Evolutionary conservation across 1,140 invertebrate species (phyloP).

Genomic region (Drosophila grimshawi): DNA sequence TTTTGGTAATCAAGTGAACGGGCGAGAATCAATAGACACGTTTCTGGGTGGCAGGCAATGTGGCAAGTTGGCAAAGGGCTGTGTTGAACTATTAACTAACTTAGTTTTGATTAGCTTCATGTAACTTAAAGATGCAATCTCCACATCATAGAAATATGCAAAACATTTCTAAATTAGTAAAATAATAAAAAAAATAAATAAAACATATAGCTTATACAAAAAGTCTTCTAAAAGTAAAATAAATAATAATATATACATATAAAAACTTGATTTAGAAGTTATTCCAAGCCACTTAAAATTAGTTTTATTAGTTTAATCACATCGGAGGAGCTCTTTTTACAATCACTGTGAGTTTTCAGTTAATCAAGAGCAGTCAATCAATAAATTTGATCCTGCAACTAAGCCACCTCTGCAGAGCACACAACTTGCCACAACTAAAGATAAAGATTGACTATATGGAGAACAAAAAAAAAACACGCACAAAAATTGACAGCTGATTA

Average conservation of each 20-base stretch:
- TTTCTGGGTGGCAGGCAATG: not conserved
- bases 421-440: too few relatives aligned
- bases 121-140: not conserved
- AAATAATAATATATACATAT: too few relatives aligned
- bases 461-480: not conserved
- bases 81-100: not conserved
- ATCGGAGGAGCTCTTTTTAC: too few relatives aligned
- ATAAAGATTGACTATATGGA: too few relatives aligned
- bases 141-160: not conserved
- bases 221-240: too few relatives aligned
- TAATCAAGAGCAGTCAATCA: too few relatives aligned
- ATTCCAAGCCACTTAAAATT: too few relatives aligned
- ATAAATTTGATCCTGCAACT: too few relatives aligned
- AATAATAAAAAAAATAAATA: not conserved
- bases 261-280: too few relatives aligned
- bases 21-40: constrained; percentile 2
- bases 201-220: not conserved
- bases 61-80: not conserved
- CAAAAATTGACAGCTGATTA: constrained; percentile 1
- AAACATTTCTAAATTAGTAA: not conserved
- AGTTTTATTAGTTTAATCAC: too few relatives aligned
- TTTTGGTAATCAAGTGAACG: constrained; percentile 19
- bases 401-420: too few relatives aligned
- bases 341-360: too few relatives aligned
- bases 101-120: not conserved